Conservation (phyloP, 2,113 vertebrate species). For the Amazona guildingii region DNA sequence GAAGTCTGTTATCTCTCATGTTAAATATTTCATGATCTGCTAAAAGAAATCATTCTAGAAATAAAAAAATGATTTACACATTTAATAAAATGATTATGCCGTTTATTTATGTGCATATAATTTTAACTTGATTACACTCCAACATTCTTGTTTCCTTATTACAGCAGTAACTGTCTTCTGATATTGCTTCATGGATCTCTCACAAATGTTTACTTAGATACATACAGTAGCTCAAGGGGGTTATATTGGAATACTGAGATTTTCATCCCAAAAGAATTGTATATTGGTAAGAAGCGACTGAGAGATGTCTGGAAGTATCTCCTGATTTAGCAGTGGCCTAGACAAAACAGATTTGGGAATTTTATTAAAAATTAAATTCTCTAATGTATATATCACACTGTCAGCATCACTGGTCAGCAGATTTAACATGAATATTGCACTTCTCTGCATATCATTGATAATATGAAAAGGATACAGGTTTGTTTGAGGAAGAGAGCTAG, state of each 20-base stretch:
- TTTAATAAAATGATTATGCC: conserved; percentile 42
- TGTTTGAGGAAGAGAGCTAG: not conserved
- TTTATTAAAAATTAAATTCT: not conserved
- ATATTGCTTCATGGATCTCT: not conserved
- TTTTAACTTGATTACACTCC: conserved; percentile 25
- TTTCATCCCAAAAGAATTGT: not conserved
- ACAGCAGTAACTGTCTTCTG: not conserved
- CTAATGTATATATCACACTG: not conserved
- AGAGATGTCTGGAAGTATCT: not conserved
- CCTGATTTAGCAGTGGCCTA: not conserved
- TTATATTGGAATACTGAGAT: not conserved
- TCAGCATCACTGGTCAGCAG: not conserved
- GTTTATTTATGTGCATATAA: not conserved
- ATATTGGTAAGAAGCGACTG: not conserved
- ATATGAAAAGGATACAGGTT: not conserved
- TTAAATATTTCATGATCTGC: not conserved
- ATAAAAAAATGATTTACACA: conserved; percentile 16
- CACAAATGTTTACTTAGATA: not conserved
- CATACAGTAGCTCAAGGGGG: not conserved
- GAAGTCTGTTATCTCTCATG: not conserved
- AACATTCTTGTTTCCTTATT: not conserved
- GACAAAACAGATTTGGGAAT: not conserved
- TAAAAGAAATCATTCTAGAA: not conserved
- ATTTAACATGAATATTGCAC: not conserved
- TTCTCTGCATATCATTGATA: not conserved